These are phyloP conservation scores for Napeogenes inachia DNA, from an alignment of 2,888 invertebrate genomes.

Conservation along the genomic window DNA sequence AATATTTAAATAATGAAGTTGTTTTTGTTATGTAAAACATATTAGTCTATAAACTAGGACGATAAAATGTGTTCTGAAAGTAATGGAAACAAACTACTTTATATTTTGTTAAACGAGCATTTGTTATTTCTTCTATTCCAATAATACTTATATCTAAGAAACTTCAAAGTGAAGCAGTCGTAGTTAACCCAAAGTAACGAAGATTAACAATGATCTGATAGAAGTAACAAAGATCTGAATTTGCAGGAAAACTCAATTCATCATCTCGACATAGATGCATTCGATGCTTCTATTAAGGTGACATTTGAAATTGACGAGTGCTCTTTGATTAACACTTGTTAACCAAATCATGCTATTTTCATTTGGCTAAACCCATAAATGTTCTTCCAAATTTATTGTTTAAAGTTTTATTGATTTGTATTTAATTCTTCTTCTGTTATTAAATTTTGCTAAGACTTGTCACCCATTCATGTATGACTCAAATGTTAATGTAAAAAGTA, in stretches of 20 bases:
- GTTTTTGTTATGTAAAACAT: background rate
- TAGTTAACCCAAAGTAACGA: too few species aligned
- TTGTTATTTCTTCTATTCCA: too few species aligned
- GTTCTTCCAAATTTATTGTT: background rate
- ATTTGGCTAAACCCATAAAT: conserved; percentile 20
- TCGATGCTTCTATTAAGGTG: conserved; percentile 74
- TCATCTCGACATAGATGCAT: conserved; percentile 65
- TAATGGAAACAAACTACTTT: too few species aligned
- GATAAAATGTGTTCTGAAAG: too few species aligned
- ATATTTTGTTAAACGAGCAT: too few species aligned
- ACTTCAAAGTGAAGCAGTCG: too few species aligned
- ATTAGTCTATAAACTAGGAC: too few species aligned
- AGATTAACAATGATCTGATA: too few species aligned
- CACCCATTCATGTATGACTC: background rate
- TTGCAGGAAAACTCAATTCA: conserved; percentile 69
- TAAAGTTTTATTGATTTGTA: too few species aligned
- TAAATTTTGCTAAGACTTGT: too few species aligned
- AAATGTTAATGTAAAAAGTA: background rate
- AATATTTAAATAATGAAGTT: background rate
- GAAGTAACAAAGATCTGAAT: conserved; percentile 17
- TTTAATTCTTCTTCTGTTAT: too few species aligned
- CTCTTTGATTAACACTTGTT: conserved; percentile 20
- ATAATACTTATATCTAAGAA: too few species aligned
- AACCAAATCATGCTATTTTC: conserved; percentile 19
- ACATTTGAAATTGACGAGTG: conserved; percentile 42